Evolutionary conservation across 2,888 invertebrate genomes (phyloP).

Genomic region (Metopia argyrocephala): DNA sequence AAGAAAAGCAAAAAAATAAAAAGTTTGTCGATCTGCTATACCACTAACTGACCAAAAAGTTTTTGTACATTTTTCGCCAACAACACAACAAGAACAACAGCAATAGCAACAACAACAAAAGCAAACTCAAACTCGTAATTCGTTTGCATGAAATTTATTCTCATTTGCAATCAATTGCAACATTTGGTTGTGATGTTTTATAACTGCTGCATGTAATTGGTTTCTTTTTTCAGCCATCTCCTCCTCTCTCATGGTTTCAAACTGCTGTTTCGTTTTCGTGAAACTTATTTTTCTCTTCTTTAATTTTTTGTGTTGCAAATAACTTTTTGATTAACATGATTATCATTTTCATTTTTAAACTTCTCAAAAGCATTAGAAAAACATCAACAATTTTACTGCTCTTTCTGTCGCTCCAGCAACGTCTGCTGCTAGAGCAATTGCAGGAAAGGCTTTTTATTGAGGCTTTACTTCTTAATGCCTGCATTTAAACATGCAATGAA

Average conservation of each 20-base stretch:
- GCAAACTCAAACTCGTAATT: conserved; percentile 18
- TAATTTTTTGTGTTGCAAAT: conserved; percentile 8
- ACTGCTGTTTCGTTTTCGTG: not conserved
- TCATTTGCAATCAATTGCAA: conserved; percentile 60
- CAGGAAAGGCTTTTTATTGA: too few relatives aligned
- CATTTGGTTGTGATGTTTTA: conserved; percentile 41
- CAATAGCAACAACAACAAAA: conserved; percentile 7
- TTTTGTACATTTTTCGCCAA: conserved; percentile 1
- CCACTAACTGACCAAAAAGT: conserved; percentile 32
- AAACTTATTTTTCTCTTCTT: too few relatives aligned
- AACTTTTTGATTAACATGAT: conserved; percentile 57
- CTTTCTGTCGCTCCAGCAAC: not conserved
- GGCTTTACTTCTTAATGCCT: too few relatives aligned
- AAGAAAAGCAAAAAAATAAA: too few relatives aligned
- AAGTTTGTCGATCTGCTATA: conserved; percentile 26
- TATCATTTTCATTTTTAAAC: conserved; percentile 37
- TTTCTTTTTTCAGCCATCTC: not conserved
- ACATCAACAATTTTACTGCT: conserved; percentile 14
- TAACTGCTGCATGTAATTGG: conserved; percentile 2
- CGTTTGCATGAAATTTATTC: conserved; percentile 55
- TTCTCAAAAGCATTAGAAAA: conserved; percentile 16
- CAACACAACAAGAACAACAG: not conserved
- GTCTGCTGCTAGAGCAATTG: too few relatives aligned
- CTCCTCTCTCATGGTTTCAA: not conserved
- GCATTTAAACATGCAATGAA: too few relatives aligned